Conservation (phyloP, 2,113 vertebrate species). For the Gymnorhina tibicen region DNA sequence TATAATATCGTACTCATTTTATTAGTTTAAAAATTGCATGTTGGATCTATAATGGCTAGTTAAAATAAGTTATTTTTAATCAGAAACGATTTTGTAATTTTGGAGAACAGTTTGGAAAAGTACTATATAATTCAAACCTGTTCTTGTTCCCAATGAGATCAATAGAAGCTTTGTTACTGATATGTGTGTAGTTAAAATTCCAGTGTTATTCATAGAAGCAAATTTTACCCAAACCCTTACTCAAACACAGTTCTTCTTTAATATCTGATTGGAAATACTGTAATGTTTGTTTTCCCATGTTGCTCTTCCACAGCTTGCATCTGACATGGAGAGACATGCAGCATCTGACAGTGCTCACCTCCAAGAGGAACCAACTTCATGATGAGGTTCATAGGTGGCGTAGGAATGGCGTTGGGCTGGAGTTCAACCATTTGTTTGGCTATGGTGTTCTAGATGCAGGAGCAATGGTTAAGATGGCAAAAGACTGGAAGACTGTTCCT, state of each 20-base stretch:
- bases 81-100: background rate
- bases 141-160: background rate
- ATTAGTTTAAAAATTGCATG: background rate
- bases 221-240: background rate
- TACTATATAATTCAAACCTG: background rate
- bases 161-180: background rate
- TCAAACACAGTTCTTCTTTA: background rate
- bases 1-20: background rate
- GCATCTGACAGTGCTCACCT: conserved; percentile 94
- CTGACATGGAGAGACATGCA: conserved; percentile 98
- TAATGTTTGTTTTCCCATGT: background rate
- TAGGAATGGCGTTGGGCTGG: conserved; percentile 92
- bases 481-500: conserved; percentile 95
- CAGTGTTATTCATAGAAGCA: background rate
- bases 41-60: background rate
- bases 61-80: background rate
- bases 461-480: conserved; percentile 96
- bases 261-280: background rate
- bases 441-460: conserved; percentile 96
- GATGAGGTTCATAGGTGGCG: conserved; percentile 97
- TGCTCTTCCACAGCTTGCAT: conserved; percentile 72
- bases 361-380: conserved; percentile 96
- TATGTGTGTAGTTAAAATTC: background rate
- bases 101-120: background rate
- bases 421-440: conserved; percentile 98